These are phyloP conservation scores for Pseudococcus jackbeardsleyi DNA, from an alignment of 2,888 invertebrate species.

Conservation along the genomic window DNA sequence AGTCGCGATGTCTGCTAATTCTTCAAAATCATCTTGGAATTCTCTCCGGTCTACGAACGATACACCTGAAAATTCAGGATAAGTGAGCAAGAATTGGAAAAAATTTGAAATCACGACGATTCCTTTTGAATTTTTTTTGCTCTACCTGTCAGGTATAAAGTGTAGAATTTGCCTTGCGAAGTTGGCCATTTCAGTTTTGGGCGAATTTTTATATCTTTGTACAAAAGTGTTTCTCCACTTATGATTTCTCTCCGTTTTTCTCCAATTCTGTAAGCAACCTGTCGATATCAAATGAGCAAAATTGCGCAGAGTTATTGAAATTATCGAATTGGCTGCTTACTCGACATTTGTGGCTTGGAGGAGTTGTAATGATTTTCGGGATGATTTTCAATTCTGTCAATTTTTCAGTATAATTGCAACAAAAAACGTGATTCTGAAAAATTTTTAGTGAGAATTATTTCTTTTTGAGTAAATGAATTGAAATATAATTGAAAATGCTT, in stretches of 20 bases:
- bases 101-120: not conserved
- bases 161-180: not conserved
- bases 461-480: not conserved
- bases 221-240: not conserved
- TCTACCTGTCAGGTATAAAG: constrained; percentile 12
- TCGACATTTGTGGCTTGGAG: not conserved
- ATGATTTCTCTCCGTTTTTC: not conserved
- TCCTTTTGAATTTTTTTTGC: not conserved
- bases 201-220: not conserved
- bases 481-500: not conserved
- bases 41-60: not conserved
- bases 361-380: not conserved
- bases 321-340: not conserved
- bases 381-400: not conserved
- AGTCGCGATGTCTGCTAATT: not conserved
- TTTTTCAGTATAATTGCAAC: not conserved
- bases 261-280: not conserved
- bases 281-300: not conserved
- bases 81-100: not conserved
- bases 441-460: not conserved
- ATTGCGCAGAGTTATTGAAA: not conserved
- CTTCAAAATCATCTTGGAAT: not conserved
- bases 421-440: not conserved
- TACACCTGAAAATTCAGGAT: not conserved
- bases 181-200: not conserved